Conservation (phyloP, 1,140 invertebrate genomes). For the Sarcophaga bullata region DNA sequence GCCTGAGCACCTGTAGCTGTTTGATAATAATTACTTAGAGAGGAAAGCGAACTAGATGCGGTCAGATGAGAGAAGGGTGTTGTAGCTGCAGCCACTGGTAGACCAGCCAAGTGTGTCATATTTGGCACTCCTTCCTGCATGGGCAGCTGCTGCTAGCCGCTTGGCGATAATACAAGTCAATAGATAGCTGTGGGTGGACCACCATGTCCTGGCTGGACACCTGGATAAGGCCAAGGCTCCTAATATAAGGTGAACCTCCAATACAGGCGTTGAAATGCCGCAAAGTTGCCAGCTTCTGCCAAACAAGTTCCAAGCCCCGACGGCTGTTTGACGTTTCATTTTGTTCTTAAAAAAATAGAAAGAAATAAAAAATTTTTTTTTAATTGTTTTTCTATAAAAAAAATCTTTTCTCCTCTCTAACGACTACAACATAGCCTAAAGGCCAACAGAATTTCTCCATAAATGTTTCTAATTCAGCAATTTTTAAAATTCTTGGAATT, state of each 20-base stretch:
- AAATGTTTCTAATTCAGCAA: neutral
- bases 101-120: constrained; percentile 50
- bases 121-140: constrained; percentile 77
- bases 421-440: neutral
- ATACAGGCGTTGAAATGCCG: constrained; percentile 95
- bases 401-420: neutral
- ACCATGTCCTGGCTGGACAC: constrained; percentile 61
- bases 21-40: constrained; percentile 64
- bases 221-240: constrained; percentile 73
- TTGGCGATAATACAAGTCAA: constrained; percentile 82
- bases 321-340: constrained; percentile 99
- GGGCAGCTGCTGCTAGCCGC: constrained; percentile 73
- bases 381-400: neutral
- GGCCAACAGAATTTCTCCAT: neutral
- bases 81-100: constrained; percentile 49
- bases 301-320: constrained; percentile 95
- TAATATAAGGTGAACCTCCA: constrained; percentile 74
- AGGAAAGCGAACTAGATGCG: constrained; percentile 64
- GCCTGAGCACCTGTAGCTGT: constrained; percentile 56
- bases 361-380: neutral
- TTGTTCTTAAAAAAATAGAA: constrained; percentile 80
- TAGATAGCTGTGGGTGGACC: constrained; percentile 74
- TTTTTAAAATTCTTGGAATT: constrained; percentile 16
- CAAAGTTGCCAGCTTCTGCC: constrained; percentile 96
- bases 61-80: constrained; percentile 63